Conservation (phyloP, 2,113 vertebrate species). For the Prochilodus magdalenae region DNA sequence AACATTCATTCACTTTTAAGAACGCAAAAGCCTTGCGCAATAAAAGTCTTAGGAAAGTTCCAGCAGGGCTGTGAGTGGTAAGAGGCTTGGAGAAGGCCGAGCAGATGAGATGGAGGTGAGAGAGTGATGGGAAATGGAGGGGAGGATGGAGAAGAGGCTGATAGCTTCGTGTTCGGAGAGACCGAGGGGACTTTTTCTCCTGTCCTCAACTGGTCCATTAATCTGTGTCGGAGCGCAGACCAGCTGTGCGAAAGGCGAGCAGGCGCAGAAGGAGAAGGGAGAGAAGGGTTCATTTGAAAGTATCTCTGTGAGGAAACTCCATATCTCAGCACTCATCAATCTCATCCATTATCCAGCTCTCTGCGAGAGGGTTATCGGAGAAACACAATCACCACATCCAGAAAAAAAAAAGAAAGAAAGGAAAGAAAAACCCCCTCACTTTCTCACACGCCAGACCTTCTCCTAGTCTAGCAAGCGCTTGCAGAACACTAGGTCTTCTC, state of each 20-base stretch:
- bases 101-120: conserved; percentile 58
- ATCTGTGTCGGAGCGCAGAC: conserved; percentile 74
- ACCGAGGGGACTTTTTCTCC: conserved; percentile 73
- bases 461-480: conserved; percentile 17
- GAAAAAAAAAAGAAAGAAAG: neutral
- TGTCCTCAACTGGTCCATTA: conserved; percentile 74
- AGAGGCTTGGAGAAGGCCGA: neutral
- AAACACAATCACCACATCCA: conserved; percentile 37
- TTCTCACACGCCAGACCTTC: conserved; percentile 18
- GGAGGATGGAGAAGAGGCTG: conserved; percentile 68
- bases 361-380: conserved; percentile 48
- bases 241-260: conserved; percentile 66
- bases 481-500: neutral
- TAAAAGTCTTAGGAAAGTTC: neutral
- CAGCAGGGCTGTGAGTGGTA: neutral
- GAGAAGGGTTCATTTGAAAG: conserved; percentile 68
- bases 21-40: neutral
- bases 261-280: conserved; percentile 24
- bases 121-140: conserved; percentile 67
- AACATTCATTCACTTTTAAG: neutral
- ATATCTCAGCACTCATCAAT: conserved; percentile 63
- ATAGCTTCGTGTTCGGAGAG: conserved; percentile 68
- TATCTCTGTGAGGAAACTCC: conserved; percentile 57
- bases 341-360: conserved; percentile 57
- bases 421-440: neutral